These are phyloP conservation scores for Pseudomyrmex dendroicus DNA, from an alignment of 1,140 invertebrate species.

Conservation along the genomic window DNA sequence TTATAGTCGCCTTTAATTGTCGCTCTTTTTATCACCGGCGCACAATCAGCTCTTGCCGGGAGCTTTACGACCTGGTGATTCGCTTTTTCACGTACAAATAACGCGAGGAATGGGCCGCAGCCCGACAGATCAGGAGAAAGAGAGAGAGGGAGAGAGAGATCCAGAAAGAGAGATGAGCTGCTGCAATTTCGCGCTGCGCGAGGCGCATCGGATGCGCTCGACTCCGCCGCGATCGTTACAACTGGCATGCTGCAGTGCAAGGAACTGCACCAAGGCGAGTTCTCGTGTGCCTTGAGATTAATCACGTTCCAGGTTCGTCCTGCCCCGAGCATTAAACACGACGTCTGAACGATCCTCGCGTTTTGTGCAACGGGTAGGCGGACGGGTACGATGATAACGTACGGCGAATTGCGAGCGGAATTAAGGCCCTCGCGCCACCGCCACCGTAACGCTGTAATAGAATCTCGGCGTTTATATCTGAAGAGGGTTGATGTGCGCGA, in stretches of 20 bases:
- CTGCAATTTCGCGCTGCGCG: constrained; percentile 33
- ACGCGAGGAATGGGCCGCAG: constrained; percentile 25
- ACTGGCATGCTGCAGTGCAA: constrained; percentile 52
- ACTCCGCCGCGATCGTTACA: constrained; percentile 68
- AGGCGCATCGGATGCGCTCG: constrained; percentile 60
- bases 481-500: constrained; percentile 39
- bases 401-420: constrained; percentile 64
- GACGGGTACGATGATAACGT: constrained; percentile 65
- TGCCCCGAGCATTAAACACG: constrained; percentile 64
- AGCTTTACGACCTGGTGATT: constrained; percentile 62
- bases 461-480: constrained; percentile 57
- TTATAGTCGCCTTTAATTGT: constrained; percentile 54
- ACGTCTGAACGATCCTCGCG: constrained; percentile 69
- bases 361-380: constrained; percentile 50
- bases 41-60: constrained; percentile 49
- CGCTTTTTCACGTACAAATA: constrained; percentile 56
- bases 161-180: constrained; percentile 31
- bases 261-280: constrained; percentile 53
- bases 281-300: constrained; percentile 68
- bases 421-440: constrained; percentile 49
- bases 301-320: constrained; percentile 62
- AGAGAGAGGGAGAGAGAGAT: background rate
- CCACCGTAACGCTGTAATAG: constrained; percentile 37
- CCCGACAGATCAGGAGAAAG: background rate
- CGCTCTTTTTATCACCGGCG: constrained; percentile 56